Percentiles rank a stretch among this genome's conserved stretches.
phyloP scores from a whole-genome alignment of 2,113 vertebrate species.

The Fulica atra region DNA sequence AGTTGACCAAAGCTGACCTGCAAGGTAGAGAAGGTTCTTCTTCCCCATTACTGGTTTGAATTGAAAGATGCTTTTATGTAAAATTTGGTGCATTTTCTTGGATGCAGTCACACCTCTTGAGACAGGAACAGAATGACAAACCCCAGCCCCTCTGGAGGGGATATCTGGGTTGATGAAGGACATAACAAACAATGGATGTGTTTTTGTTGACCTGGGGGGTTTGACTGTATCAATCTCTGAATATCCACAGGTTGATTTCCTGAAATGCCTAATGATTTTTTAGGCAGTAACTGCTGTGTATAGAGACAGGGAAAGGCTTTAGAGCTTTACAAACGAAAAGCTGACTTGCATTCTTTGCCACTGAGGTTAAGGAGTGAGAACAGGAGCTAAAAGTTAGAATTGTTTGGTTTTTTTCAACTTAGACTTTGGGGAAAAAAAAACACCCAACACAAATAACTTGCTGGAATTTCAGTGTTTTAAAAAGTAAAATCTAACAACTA shows the following conservation, averaged over 20 bases:
- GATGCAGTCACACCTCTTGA: constrained; percentile 74
- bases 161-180: not conserved
- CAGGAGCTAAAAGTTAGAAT: not conserved
- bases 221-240: constrained; percentile 44
- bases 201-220: constrained; percentile 10
- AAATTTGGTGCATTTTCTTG: constrained; percentile 73
- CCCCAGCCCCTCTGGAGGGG: not conserved
- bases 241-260: constrained; percentile 11
- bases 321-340: not conserved
- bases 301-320: not conserved
- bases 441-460: not conserved
- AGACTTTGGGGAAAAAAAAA: not conserved
- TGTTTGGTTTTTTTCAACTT: not conserved
- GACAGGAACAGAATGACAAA: constrained; percentile 30
- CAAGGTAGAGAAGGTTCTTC: constrained; percentile 93
- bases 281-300: not conserved
- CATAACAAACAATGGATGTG: not conserved
- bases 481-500: not conserved
- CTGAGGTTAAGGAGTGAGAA: not conserved
- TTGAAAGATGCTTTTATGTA: constrained; percentile 82
- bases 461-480: not conserved
- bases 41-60: constrained; percentile 76
- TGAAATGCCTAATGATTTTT: not conserved
- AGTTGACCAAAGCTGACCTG: constrained; percentile 98
- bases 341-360: not conserved